phyloP scores from a whole-genome alignment of 2,888 invertebrate genomes.

The Zygogramma bicolorata region DNA sequence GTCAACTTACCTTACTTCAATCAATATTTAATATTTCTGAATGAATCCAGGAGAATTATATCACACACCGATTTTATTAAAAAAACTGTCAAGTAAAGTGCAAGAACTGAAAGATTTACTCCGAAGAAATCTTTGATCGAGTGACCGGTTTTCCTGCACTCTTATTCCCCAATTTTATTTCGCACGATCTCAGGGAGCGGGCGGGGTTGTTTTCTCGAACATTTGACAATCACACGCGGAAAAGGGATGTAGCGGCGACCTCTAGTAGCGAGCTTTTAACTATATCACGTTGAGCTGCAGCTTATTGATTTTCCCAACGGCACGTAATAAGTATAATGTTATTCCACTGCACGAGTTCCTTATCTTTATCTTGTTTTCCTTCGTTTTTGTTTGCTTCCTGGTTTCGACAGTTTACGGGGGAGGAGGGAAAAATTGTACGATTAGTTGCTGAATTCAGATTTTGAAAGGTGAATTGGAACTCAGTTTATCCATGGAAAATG shows the following conservation, averaged over 20 bases:
- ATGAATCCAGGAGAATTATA: neutral
- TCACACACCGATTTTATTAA: conserved; percentile 54
- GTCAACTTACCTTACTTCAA: conserved; percentile 26
- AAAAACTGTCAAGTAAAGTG: neutral
- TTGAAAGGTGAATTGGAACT: no score
- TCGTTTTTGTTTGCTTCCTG: neutral
- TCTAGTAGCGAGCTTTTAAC: conserved; percentile 21
- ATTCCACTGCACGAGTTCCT: conserved; percentile 6
- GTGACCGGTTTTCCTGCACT: neutral
- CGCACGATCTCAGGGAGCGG: conserved; percentile 30
- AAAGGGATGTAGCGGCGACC: conserved; percentile 22
- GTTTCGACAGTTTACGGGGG: neutral
- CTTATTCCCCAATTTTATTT: neutral
- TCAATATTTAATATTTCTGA: conserved; percentile 23
- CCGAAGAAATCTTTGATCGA: neutral
- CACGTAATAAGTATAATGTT: conserved; percentile 18
- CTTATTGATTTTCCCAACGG: conserved; percentile 28
- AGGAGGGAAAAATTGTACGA: neutral
- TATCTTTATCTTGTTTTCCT: neutral
- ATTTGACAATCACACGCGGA: conserved; percentile 35
- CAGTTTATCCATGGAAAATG: no score
- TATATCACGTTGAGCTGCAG: conserved; percentile 20
- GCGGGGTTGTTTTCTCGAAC: conserved; percentile 46
- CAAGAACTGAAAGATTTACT: neutral
- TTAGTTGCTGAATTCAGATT: no score